Percentiles rank a stretch among this genome's conserved stretches.
phyloP scores from a whole-genome alignment of 2,113 vertebrate genomes.

The Formicarius rufipectus region DNA sequence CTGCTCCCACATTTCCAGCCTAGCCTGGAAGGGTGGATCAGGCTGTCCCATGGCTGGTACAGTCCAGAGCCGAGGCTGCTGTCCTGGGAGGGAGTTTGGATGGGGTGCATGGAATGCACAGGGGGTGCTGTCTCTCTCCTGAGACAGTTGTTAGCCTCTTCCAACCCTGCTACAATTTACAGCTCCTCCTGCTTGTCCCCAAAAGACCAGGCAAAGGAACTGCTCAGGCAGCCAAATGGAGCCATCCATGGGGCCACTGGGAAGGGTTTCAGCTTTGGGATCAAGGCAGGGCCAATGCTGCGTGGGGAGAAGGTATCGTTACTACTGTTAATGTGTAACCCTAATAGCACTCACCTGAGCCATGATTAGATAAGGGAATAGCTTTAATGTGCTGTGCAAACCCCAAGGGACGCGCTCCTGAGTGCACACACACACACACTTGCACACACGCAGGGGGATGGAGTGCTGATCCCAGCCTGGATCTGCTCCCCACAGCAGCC shows the following conservation, averaged over 20 bases:
- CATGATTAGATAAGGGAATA: constrained; percentile 66
- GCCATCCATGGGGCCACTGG: background rate
- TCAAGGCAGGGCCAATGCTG: constrained; percentile 61
- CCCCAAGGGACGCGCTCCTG: constrained; percentile 12
- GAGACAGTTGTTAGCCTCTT: background rate
- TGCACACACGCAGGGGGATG: background rate
- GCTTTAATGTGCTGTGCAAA: constrained; percentile 68
- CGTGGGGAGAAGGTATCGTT: constrained; percentile 43
- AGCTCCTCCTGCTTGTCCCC: background rate
- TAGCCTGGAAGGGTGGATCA: background rate
- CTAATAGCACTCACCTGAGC: constrained; percentile 70
- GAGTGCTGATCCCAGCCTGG: background rate
- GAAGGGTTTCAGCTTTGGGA: constrained; percentile 47
- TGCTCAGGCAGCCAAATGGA: background rate
- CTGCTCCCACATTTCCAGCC: background rate
- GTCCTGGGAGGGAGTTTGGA: rapidly evolving
- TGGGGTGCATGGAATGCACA: background rate
- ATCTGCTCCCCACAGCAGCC: background rate
- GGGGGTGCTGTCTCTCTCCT: background rate
- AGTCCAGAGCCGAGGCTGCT: background rate
- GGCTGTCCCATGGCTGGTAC: background rate
- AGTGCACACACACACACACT: background rate
- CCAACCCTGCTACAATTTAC: background rate
- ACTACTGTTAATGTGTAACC: constrained; percentile 67
- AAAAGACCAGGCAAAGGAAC: background rate